These are phyloP conservation scores for Gouania willdenowi DNA, from an alignment of 2,797 vertebrate genomes.

Conservation along the genomic window DNA sequence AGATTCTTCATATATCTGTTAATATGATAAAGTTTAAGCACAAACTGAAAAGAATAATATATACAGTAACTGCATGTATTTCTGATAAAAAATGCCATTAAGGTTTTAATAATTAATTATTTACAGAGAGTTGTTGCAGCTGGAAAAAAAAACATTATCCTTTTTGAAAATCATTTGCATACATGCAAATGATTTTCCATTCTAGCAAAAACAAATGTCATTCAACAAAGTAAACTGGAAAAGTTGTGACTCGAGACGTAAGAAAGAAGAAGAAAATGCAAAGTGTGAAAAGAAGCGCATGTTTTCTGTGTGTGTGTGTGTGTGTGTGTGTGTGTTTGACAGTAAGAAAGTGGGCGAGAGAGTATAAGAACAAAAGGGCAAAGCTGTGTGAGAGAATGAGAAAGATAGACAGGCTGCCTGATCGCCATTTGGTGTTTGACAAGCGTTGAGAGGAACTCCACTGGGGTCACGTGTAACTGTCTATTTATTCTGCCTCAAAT, in stretches of 20 bases:
- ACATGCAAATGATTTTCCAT: constrained; percentile 1
- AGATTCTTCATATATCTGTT: too few species aligned
- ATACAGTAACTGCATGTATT: too few species aligned
- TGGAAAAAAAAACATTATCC: too few species aligned
- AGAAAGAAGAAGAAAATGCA: not conserved
- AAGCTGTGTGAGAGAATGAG: constrained; percentile 20
- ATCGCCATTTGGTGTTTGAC: constrained; percentile 54
- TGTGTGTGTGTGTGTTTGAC: not conserved
- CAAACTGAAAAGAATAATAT: too few species aligned
- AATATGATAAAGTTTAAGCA: too few species aligned
- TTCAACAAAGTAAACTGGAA: not conserved
- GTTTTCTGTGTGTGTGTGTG: constrained; percentile 1
- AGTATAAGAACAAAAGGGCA: constrained; percentile 10
- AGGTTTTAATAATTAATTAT: too few species aligned
- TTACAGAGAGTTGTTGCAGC: too few species aligned
- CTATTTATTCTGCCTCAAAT: constrained; percentile 9
- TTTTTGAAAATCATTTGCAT: not conserved
- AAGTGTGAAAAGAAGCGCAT: constrained; percentile 2
- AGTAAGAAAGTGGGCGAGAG: constrained; percentile 21
- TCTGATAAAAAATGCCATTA: too few species aligned
- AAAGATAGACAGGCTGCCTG: constrained; percentile 29
- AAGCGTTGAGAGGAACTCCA: constrained; percentile 14
- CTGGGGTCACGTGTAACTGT: constrained; percentile 32
- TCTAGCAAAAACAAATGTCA: constrained; percentile 4
- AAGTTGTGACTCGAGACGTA: not conserved